Conservation (phyloP, 2,888 invertebrate genomes). For the Amiota mariae region DNA sequence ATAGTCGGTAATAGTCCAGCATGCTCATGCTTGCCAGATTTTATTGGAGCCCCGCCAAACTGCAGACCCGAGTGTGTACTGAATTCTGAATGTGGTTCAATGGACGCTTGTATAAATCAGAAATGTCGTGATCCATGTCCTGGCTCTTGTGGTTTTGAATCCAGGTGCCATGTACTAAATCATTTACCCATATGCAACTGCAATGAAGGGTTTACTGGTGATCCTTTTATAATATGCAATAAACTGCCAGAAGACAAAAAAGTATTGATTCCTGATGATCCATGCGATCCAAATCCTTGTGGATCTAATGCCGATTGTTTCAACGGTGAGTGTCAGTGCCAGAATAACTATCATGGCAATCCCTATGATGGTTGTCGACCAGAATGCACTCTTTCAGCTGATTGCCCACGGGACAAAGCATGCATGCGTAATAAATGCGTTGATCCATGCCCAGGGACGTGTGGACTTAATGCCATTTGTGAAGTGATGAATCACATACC, state of each 20-base stretch:
- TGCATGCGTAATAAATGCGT: slow-evolving; percentile 83
- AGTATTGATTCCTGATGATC: slow-evolving; percentile 73
- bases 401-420: slow-evolving; percentile 80
- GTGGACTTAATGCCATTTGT: slow-evolving; percentile 82
- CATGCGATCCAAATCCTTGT: slow-evolving; percentile 84
- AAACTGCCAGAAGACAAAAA: slow-evolving; percentile 76
- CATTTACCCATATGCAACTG: slow-evolving; percentile 88
- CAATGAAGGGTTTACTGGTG: slow-evolving; percentile 82
- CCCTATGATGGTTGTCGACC: slow-evolving; percentile 81
- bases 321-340: slow-evolving; percentile 82
- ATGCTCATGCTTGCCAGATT: slow-evolving; percentile 86
- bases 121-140: slow-evolving; percentile 88
- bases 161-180: slow-evolving; percentile 84
- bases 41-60: slow-evolving; percentile 84
- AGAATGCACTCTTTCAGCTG: slow-evolving; percentile 83
- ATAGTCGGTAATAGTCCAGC: slow-evolving; percentile 82
- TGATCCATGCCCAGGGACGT: slow-evolving; percentile 84
- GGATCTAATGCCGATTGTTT: slow-evolving; percentile 83
- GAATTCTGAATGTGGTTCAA: slow-evolving; percentile 85
- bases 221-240: slow-evolving; percentile 84
- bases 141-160: slow-evolving; percentile 87
- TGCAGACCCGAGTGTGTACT: slow-evolving; percentile 87
- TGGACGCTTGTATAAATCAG: slow-evolving; percentile 84
- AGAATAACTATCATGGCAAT: slow-evolving; percentile 81
- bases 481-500: slow-evolving; percentile 84